Evolutionary conservation across 30 jellyfish, hydroid and myxozoan genomes (phyloP), one percentile per base, ranked within the genome.

Genomic region (Hydractinia symbiolongicarpus): DNA sequence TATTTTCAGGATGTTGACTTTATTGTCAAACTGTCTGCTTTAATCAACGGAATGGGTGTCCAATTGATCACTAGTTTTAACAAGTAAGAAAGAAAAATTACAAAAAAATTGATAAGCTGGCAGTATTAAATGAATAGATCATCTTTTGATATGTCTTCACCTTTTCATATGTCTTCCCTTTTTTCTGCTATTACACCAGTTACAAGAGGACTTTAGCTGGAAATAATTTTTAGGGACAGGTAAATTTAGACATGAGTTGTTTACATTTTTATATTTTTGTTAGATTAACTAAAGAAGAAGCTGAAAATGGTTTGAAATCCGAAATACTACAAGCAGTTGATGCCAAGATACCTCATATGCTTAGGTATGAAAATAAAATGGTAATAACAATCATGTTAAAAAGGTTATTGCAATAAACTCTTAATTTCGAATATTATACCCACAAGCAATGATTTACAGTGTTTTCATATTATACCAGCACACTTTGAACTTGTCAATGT

Each of bases 41-140:
- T 91, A 77, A 72, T 91, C 19, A 86, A 91, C 82, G 96, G 94
- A 61, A 86, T 91, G 90, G 98, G 98, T 61, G 76, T 86, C 11
- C 98, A 91, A 53, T 87, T 91, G 53, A 79, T 91, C n/a, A 20
- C 95, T 20, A 68, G 95, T 69, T 91, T 90, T 82, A 78, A 90
- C 54, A 89, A 89, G 97, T 89, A 40, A 75, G 85, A 30, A 30
- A 30, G 44, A 30, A 0, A 30, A 30, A 30, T 30, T n/a, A n/a
- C n/a, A 30, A 30, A 0, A 30, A 30, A 30, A 30, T 30, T 1
- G 44, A 30, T 30, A 0, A 30, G 44, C 44, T n/a, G n/a, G n/a
- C n/a, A n/a, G n/a, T 30, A 2, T 30, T 30, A 30, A 30, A 30
- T 30, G 44, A 2, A 2, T 30, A 30, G 1, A 30, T 30, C 44